Base-by-base conservation (phyloP, 2,797 vertebrate genomes). In the Protosalanx chinensis region DNA sequence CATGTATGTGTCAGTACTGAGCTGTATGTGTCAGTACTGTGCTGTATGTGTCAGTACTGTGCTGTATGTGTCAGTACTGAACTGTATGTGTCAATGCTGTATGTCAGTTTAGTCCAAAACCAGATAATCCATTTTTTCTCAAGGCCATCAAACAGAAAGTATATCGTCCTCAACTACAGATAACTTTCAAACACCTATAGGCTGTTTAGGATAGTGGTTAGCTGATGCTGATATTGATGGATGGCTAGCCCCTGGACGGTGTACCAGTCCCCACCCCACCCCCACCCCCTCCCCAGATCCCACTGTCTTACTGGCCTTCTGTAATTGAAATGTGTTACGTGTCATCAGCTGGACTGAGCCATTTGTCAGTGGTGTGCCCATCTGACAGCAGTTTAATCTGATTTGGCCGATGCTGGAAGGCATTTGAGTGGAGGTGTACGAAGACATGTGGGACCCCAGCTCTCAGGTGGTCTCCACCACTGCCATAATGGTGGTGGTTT, bases 381-480 rank as follows among this genome's bases (percentile, higher is more conserved):
- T 82, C 83, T 94, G 95, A 95, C 94, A 95, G 94, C 91, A 77
- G 85, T 93, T 93, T 92, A 92, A 95, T 94, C 93, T 76, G 70
- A 89, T 81, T 67, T 91, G 83, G 92, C 87, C 89, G 88, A 85
- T 75, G 64, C 88, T 58, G 80, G 88, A 87, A 87, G 94, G 94
- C 91, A 94, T 95, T 94, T 93, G 90, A 94, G 92, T 92, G 86
- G 83, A 87, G 86, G 70, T 78, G 73, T 72, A 81, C 84, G 76
- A 82, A 91, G 76, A 81, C 84, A 81, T 82, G 93, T 72, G 67
- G 77, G 79, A 83, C 74, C 73, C 33, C 79, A 1, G 75, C 46
- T 4, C 29, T 82, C 56, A 16, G 3, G 0, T 53, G 51, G 51
- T 56, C 41, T 3, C 41, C 10, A 46, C 41, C 10, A 46, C 13